Base-by-base conservation (phyloP, 2,888 invertebrate genomes). In the Lasioglossum zephyrum region DNA sequence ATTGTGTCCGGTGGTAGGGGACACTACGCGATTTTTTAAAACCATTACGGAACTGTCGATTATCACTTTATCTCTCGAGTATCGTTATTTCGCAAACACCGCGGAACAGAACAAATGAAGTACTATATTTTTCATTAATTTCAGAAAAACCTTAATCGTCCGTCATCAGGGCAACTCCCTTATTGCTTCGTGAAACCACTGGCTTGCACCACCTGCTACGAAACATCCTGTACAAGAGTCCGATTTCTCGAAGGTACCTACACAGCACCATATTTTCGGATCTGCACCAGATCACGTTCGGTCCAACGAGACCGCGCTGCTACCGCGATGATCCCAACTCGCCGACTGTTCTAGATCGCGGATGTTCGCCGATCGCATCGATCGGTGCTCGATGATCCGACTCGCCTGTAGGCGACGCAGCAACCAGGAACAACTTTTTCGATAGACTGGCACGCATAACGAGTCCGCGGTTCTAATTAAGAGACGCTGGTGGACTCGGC, bases 381-480 rank as follows among this genome's bases (percentile, higher is more conserved):
- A 53, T 16, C 66, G 18, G 36, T 13, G 18, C 31, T 31, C 31
- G 63, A 36, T 22, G 66, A 66, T 66, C 66, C 36, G 8, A 22
- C 9, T 18, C 36, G 36, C 8, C 36, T 31, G 9, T 0, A 36
- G 66, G 18, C 18, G 36, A 22, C 18, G 66, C 66, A 36, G 66
- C 3, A 36, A 31, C 18, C 36, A 8, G 36, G 66, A 36, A 22
- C 8, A 57, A 39, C 70, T 77, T 39, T 73, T 63, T 16, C 66
- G 70, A 66, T 11, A 31, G 53, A 85, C 81, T 88, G 84, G 16
- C 69, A 82, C 57, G 41, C 31, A 75, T 39, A 36, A 39, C 31
- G n/a, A 70, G 9, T 11, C 57, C 36, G 66, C 72, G 49, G 77
- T 69, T 73, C 47, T n/a, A 79, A 83, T 83, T 79, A 66, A 85